Percentiles rank a stretch among this genome's conserved stretches.
phyloP scores from a whole-genome alignment of 2,113 vertebrate genomes.

The Seriola aureovittata region DNA sequence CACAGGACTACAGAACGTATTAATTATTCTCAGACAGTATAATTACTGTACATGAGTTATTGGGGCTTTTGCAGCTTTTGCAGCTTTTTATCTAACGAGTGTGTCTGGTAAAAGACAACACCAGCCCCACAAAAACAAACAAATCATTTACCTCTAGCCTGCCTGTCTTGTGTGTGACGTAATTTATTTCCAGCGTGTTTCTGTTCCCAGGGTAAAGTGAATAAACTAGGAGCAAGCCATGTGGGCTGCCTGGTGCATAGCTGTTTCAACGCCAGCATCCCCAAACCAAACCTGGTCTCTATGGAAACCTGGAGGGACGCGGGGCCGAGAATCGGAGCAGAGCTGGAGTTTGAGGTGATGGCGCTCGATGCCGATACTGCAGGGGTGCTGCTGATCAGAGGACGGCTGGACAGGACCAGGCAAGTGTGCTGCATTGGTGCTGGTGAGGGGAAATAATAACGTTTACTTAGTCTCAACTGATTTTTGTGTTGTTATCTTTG shows the following conservation, averaged over 20 bases:
- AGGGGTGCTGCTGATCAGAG: conserved; percentile 94
- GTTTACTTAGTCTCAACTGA: not conserved
- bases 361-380: conserved; percentile 91
- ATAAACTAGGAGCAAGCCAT: conserved; percentile 92
- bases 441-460: too few species aligned
- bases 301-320: conserved; percentile 87
- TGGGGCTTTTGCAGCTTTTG: not conserved
- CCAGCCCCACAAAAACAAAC: not conserved
- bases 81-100: not conserved
- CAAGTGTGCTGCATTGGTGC: conserved; percentile 1
- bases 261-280: conserved; percentile 96
- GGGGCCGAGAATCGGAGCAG: conserved; percentile 87
- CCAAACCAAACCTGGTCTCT: conserved; percentile 88
- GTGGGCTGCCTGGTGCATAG: conserved; percentile 95
- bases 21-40: not conserved
- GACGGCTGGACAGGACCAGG: conserved; percentile 87
- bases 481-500: not conserved
- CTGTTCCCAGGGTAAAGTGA: conserved; percentile 89
- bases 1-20: too few species aligned
- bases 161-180: not conserved
- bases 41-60: not conserved
- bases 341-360: conserved; percentile 91
- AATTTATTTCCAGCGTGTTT: not conserved
- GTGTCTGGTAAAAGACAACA: not conserved
- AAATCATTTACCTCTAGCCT: not conserved